A percentile compares a stretch with the other conserved stretches of the same genome.
These are phyloP conservation scores for Anhinga anhinga DNA, from an alignment of 2,113 vertebrate species.

Conservation along the genomic window DNA sequence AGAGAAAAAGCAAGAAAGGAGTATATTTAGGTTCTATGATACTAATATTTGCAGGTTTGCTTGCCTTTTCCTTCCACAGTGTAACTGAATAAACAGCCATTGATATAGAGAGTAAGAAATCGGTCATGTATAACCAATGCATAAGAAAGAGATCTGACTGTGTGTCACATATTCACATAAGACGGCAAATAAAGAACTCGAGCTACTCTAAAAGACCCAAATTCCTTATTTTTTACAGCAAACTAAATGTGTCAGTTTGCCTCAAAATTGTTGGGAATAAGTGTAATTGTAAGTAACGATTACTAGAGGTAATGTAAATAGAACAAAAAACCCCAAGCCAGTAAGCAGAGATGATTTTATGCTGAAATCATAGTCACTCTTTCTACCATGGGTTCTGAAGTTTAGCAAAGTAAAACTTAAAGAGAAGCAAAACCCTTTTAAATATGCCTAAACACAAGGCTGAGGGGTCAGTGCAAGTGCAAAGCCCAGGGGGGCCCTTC, in stretches of 20 bases:
- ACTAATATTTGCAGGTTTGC: not conserved
- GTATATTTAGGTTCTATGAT: not conserved
- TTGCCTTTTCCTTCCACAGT: not conserved
- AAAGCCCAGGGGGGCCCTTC: fast-evolving
- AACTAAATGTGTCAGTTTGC: not conserved
- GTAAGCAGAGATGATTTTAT: not conserved
- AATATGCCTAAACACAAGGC: not conserved
- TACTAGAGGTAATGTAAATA: not conserved
- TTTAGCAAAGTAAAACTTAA: not conserved
- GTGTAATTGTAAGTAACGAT: not conserved
- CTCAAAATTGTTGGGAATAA: not conserved
- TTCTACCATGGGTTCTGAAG: not conserved
- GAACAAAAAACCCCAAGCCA: not conserved
- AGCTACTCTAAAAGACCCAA: not conserved
- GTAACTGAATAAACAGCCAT: not conserved
- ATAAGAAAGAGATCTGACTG: not conserved
- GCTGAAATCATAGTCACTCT: not conserved
- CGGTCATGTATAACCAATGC: not conserved
- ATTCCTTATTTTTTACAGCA: not conserved
- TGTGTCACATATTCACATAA: not conserved
- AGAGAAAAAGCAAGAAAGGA: not conserved
- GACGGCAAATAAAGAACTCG: not conserved
- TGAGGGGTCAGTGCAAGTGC: not conserved
- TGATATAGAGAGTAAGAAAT: not conserved
- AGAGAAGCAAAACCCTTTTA: not conserved